Base-by-base conservation (phyloP, 2,888 invertebrate species). In the Eudasyphora cyanicolor region DNA sequence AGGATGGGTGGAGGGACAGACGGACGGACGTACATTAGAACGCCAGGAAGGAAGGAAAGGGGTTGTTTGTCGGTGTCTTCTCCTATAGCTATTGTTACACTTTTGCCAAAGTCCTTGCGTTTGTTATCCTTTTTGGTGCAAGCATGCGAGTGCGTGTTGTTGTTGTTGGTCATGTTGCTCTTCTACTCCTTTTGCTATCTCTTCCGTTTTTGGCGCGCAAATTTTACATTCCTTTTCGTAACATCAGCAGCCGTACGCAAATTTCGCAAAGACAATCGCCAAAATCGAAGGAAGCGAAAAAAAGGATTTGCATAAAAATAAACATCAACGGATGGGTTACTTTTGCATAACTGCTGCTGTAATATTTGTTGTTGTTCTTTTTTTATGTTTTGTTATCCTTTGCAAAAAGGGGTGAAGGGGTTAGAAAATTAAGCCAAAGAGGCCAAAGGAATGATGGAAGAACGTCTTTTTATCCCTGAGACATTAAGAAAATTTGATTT, bases 171-270 rank as follows among this genome's bases (percentile, higher is more conserved):
- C 2, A 17, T 12, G 21, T 29, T 60, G 17, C 10, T 8, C 21
- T 32, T 17, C 64, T 4, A 19, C 32, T 45, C 12, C 38, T 5
- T 62, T 67, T 27, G 76, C 77, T 76, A 81, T 79, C 78, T 81
- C 35, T 54, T 67, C 38, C 38, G 57, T 51, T 73, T 82, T 84
- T 84, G 81, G 84, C 84, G 84, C 76, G 81, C 71, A 81, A 82
- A 57, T 69, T 49, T 67, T 49, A 27, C 12, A n/a, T 29, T 67
- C 19, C 42, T 17, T 69, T 71, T 57, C 17, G 17, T 64, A 45
- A 45, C 70, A 79, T 57, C 70, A n/a, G 38, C 70, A 76, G 76
- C 57, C 81, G 57, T 64, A 62, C 42, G 27, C 32, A 76, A 76
- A 54, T 62, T 54, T 74, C 17, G 62, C 62, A 21, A 73, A 73